Percentiles rank a stretch among this genome's conserved stretches.
Conservation (phyloP, 2,888 invertebrate species). For the Sialis lutaria region DNA sequence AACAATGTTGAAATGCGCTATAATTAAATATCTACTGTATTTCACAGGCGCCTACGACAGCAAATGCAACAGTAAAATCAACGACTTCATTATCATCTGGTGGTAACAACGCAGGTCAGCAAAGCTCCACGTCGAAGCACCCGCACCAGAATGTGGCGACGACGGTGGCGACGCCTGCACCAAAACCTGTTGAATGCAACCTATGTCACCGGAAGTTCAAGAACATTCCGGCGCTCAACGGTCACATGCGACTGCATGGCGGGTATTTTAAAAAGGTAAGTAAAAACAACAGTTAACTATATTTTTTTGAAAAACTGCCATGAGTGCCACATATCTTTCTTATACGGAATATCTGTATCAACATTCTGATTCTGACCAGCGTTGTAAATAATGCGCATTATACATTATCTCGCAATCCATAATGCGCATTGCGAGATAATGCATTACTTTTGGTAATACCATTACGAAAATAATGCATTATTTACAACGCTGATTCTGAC, state of each 20-base stretch:
- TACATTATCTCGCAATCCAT: no score
- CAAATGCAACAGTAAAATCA: slow-evolving; percentile 1
- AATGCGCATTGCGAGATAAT: no score
- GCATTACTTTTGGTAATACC: no score
- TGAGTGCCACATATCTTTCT: background rate
- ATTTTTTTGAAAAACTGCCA: background rate
- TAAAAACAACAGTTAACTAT: background rate
- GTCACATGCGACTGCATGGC: slow-evolving; percentile 94
- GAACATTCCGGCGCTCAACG: slow-evolving; percentile 93
- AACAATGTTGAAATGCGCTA: no score
- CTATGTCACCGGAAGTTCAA: slow-evolving; percentile 92
- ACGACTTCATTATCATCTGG: background rate
- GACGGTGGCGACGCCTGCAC: slow-evolving; percentile 27
- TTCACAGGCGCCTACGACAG: background rate
- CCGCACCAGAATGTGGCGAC: background rate
- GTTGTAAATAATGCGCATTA: no score
- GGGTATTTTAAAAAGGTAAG: slow-evolving; percentile 87
- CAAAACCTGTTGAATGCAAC: slow-evolving; percentile 86
- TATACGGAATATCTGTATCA: no score
- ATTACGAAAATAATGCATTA: no score
- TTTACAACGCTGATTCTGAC: no score
- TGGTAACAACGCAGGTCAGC: background rate
- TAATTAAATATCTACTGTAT: background rate
- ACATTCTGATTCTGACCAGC: no score
- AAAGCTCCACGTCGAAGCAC: no score